phyloP scores from a whole-genome alignment of 1,140 invertebrate species.

The Drosophila lacertosa region DNA sequence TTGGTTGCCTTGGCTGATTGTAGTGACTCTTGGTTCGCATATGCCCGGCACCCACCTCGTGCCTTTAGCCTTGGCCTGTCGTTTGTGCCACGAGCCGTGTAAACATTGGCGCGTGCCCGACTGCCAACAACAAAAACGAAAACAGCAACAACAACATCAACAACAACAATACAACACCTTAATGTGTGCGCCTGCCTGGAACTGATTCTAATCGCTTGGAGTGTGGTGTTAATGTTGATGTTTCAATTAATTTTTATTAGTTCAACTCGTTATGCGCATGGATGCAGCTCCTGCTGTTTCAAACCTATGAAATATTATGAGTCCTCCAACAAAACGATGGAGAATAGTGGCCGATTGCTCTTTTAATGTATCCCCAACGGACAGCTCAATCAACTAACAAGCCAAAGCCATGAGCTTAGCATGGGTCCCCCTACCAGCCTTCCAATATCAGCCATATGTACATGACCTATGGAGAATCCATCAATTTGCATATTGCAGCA shows the following conservation, averaged over 20 bases:
- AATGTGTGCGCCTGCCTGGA: constrained; percentile 76
- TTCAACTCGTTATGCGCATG: constrained; percentile 53
- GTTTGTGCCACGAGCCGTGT: constrained; percentile 75
- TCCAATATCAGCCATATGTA: constrained; percentile 57
- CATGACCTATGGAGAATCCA: constrained; percentile 76
- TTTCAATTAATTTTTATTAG: constrained; percentile 83
- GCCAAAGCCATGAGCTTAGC: constrained; percentile 60
- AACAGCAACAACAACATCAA: too few species aligned
- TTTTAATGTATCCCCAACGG: constrained; percentile 3
- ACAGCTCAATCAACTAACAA: constrained; percentile 72
- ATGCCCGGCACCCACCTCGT: constrained; percentile 47
- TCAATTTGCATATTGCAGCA: constrained; percentile 79
- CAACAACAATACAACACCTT: constrained; percentile 69
- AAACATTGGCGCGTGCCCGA: constrained; percentile 79
- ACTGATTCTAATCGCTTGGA: constrained; percentile 78
- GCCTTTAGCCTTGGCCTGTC: constrained; percentile 23
- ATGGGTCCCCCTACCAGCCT: constrained; percentile 2
- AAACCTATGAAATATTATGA: constrained; percentile 63
- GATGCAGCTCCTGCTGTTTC: constrained; percentile 2
- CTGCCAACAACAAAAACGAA: constrained; percentile 57
- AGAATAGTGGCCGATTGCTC: constrained; percentile 8
- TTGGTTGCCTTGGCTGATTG: constrained; percentile 65
- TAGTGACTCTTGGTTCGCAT: constrained; percentile 76
- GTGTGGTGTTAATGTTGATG: constrained; percentile 75
- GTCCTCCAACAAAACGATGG: constrained; percentile 8